Evolutionary conservation across 2,888 invertebrate genomes (phyloP).

Genomic region (Furcula furcula): DNA sequence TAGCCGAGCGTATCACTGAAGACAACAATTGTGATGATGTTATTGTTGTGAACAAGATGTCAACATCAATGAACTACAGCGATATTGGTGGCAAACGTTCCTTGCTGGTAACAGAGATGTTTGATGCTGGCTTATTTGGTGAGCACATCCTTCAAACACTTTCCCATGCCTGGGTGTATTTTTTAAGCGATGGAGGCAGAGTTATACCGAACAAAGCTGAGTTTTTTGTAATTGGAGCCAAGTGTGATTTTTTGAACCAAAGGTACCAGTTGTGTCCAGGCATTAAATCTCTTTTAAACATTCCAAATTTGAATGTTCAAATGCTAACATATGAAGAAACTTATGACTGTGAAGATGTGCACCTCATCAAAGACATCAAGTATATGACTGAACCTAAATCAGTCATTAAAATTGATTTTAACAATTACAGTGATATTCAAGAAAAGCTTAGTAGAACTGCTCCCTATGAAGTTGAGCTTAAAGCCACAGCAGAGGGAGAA

Average conservation of each 20-base stretch:
- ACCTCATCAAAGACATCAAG: conserved; percentile 74
- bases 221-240: conserved; percentile 84
- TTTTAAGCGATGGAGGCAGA: conserved; percentile 73
- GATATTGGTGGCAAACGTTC: conserved; percentile 82
- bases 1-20: conserved; percentile 72
- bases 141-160: conserved; percentile 86
- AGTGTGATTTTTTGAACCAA: conserved; percentile 73
- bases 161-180: conserved; percentile 85
- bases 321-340: conserved; percentile 70
- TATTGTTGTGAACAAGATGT: conserved; percentile 81
- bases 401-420: conserved; percentile 84
- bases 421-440: conserved; percentile 73
- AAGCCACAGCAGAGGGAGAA: conserved; percentile 67
- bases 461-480: conserved; percentile 58
- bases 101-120: conserved; percentile 88
- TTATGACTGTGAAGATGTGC: conserved; percentile 87
- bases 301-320: conserved; percentile 44
- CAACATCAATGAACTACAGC: conserved; percentile 75
- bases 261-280: conserved; percentile 63
- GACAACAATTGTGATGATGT: conserved; percentile 77
- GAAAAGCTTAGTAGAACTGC: conserved; percentile 50
- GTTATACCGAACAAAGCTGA: conserved; percentile 84
- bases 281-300: conserved; percentile 48
- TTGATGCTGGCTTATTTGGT: conserved; percentile 91
- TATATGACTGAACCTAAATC: conserved; percentile 81